Percentiles rank a stretch among this genome's conserved stretches.
Conservation (phyloP, 2,888 invertebrate species). For the Hyppa rectilinea region DNA sequence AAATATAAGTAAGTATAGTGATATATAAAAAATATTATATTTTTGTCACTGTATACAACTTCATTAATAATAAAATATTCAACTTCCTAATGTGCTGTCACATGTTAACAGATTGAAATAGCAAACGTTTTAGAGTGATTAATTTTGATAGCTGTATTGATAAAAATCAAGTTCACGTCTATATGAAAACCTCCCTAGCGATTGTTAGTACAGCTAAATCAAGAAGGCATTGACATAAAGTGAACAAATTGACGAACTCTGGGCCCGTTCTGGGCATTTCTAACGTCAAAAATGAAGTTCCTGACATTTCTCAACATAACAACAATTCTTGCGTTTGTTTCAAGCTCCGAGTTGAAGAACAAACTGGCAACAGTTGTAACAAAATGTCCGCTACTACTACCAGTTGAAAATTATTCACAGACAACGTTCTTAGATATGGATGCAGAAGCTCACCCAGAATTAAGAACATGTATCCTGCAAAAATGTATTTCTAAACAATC, state of each 20-base stretch:
- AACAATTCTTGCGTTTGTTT: background rate
- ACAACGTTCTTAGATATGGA: constrained; percentile 45
- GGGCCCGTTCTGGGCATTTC: background rate
- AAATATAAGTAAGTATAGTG: constrained; percentile 1
- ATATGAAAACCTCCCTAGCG: constrained; percentile 18
- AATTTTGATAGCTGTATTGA: constrained; percentile 18
- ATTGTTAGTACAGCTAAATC: background rate
- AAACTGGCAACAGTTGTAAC: constrained; percentile 2
- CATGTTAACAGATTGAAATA: constrained; percentile 39
- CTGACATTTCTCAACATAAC: background rate
- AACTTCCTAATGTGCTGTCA: constrained; percentile 19
- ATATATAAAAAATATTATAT: constrained; percentile 9
- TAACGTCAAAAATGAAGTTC: constrained; percentile 36
- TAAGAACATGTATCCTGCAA: constrained; percentile 49
- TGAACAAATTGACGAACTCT: constrained; percentile 6
- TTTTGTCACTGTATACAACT: background rate
- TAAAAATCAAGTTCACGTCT: constrained; percentile 18
- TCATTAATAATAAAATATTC: constrained; percentile 24
- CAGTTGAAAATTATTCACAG: constrained; percentile 35
- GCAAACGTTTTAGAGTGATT: constrained; percentile 49
- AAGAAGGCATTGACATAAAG: constrained; percentile 12
- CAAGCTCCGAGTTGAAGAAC: background rate
- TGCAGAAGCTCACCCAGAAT: constrained; percentile 9
- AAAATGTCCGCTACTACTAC: constrained; percentile 37
- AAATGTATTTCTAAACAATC: constrained; percentile 20